A percentile compares a stretch with the other conserved stretches of the same genome.
Conservation (phyloP, 2,113 vertebrate genomes). For the Aphelocoma coerulescens region DNA sequence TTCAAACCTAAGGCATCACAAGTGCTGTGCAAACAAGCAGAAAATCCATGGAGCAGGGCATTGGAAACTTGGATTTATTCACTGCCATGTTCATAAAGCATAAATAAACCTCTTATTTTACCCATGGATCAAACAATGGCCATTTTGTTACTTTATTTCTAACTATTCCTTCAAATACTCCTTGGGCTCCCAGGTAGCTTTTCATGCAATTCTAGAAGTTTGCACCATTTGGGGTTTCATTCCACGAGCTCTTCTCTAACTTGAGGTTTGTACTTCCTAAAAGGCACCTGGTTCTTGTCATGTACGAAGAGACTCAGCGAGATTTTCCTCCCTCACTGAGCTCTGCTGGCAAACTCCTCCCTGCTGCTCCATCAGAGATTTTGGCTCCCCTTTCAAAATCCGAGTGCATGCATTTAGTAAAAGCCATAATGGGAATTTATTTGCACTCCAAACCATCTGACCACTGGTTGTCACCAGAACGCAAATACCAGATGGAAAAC, state of each 20-base stretch:
- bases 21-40: not conserved
- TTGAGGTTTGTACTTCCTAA: not conserved
- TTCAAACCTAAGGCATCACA: not conserved
- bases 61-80: not conserved
- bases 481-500: not conserved
- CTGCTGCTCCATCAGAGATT: not conserved
- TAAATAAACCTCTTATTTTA: not conserved
- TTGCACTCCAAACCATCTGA: not conserved
- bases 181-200: not conserved
- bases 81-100: not conserved
- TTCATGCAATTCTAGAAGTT: not conserved
- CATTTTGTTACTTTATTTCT: not conserved
- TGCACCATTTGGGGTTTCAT: not conserved
- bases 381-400: not conserved
- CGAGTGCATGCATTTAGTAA: not conserved
- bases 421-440: not conserved
- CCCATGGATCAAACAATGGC: not conserved
- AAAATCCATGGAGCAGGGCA: not conserved
- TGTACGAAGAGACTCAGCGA: not conserved
- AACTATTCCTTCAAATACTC: not conserved
- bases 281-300: not conserved
- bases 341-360: not conserved
- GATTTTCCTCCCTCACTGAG: not conserved
- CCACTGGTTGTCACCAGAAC: not conserved
- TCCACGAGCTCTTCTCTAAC: not conserved